Evolutionary conservation across 1,140 invertebrate genomes (phyloP), one percentile per base, ranked within the genome.

Genomic region (Sycobia sp.): DNA sequence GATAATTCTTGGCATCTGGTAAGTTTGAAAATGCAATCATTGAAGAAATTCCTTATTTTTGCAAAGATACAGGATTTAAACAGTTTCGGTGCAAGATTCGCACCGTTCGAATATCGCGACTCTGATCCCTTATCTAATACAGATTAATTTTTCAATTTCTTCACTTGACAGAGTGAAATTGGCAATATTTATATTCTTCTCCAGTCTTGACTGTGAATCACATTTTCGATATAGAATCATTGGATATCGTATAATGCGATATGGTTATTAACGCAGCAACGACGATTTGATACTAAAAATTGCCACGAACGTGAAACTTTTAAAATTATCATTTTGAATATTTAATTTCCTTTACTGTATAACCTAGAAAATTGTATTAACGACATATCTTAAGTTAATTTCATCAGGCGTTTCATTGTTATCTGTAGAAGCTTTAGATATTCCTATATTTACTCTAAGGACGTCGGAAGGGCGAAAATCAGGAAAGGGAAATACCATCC

Each of bases 401-500:
- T 93, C 90, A 7, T 87, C 86, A 0, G 86, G 73, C 1, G 81
- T 85, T 78, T 92, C 83, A 69, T 91, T 85, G 66, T 90, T 90
- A 38, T 87, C 75, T 3, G 82, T 84, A 57, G 75, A 79, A 66
- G 25, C 69, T 73, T 23, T 68, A 44, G 3, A 74, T 25, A 0
- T 47, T 44, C 0, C 44, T 27, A 50, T 13, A 49, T 47, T 66
- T 73, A 53, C 73, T 73, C n/a, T n/a, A n/a, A 3, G 75, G 74
- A 50, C 67, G 84, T 4, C 91, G 94, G 5, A 97, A 77, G 0
- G 92, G 91, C 66, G 89, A 89, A 78, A 91, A 97, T 10, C 89
- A 92, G 5, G 88, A 93, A 3, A 97, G 74, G 1, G 82, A 78
- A 34, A 97, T 89, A 23, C 76, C 51, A 8, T 85, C 81, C 46